phyloP scores from a whole-genome alignment of 2,888 invertebrate species.

The Candidula unifasciata region DNA sequence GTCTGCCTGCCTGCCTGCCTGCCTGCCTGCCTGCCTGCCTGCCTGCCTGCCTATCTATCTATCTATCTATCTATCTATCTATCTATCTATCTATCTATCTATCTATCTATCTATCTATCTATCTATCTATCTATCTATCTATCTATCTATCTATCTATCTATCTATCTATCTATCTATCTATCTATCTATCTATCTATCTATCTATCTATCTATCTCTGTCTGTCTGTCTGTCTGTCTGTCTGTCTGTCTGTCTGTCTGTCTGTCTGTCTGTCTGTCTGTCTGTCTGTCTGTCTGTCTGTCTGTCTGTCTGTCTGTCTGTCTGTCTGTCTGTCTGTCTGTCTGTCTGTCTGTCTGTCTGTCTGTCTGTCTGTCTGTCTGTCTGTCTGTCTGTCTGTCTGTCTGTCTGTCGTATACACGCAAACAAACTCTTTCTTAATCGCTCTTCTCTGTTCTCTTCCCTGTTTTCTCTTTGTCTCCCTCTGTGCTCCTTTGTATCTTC shows the following conservation, averaged over 20 bases:
- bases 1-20: no score
- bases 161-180: no score
- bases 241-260: no score
- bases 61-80: neutral
- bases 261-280: no score
- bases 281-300: neutral
- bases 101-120: neutral
- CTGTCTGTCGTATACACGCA: neutral
- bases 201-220: no score
- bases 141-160: no score
- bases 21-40: no score
- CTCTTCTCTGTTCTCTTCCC: neutral
- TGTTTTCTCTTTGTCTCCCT: no score
- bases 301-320: neutral
- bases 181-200: no score
- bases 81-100: neutral
- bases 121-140: no score
- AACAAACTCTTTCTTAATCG: neutral
- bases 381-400: neutral
- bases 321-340: neutral
- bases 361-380: neutral
- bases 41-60: no score
- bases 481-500: no score
- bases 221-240: neutral
- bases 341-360: constrained; percentile 28